Percentiles rank a stretch among this genome's conserved stretches.
Evolutionary conservation across 1,140 invertebrate genomes (phyloP).

Genomic region (Drosophila triauraria): DNA sequence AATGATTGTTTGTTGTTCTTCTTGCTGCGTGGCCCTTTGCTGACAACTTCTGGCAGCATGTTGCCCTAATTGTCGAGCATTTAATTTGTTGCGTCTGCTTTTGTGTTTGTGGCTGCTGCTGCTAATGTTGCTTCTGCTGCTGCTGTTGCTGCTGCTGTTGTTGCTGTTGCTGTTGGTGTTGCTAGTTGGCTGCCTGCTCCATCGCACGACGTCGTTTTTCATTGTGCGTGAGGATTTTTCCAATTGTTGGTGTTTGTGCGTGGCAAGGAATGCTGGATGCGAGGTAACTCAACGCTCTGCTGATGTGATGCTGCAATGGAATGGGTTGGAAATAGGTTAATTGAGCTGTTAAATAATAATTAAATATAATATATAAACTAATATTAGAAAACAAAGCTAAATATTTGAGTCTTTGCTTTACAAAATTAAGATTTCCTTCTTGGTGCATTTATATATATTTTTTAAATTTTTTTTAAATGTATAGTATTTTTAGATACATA

Average conservation of each 20-base stretch:
- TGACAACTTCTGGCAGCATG: conserved; percentile 62
- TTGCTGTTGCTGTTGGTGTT: conserved; percentile 36
- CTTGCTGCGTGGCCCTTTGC: conserved; percentile 27
- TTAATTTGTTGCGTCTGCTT: conserved; percentile 42
- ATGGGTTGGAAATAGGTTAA: neutral
- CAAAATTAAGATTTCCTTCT: no score
- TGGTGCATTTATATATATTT: no score
- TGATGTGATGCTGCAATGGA: conserved; percentile 23
- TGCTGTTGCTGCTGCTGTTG: conserved; percentile 19
- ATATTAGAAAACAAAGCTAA: neutral
- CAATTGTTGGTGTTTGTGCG: conserved; percentile 35
- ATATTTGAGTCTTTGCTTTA: no score
- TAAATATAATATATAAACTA: neutral
- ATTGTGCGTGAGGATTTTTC: conserved; percentile 81
- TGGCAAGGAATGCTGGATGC: conserved; percentile 20
- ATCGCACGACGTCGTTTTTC: conserved; percentile 85
- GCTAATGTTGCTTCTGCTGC: conserved; percentile 23
- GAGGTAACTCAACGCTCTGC: conserved; percentile 8
- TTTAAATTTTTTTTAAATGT: no score
- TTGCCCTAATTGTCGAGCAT: conserved; percentile 43
- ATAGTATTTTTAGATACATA: no score
- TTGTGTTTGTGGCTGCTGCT: conserved; percentile 43
- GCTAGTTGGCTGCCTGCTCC: conserved; percentile 69
- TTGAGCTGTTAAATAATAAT: neutral
- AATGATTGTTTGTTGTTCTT: conserved; percentile 76